Base-by-base conservation (phyloP, 2,113 vertebrate genomes). In the Setophaga coronata region DNA sequence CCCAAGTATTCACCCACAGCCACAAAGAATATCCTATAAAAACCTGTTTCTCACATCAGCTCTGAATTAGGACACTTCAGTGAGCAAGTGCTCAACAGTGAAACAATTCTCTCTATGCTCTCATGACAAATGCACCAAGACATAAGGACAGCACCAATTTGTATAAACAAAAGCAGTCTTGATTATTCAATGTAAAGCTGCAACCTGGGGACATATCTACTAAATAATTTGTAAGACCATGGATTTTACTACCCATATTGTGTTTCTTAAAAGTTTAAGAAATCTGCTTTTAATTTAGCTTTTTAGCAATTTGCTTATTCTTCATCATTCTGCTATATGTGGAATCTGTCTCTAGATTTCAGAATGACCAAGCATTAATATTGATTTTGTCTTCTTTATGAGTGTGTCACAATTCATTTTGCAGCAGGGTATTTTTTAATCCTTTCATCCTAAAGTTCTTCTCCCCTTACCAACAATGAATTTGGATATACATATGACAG, bases 321-420 rank as follows among this genome's bases (percentile, higher is more conserved):
- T 72, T 53, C 16, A 6, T 38, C 20, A 10, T 70, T 50, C 18
- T 73, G 8, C 21, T 58, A 3, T 6, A 45, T 0, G 0, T 28
- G 43, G 6, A 62, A 43, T 45, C 71, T 34, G 28, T 26, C 34
- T 56, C 19, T 43, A n/a, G 17, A 62, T 72, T 47, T 86, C 12
- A 2, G 23, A 80, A 66, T 57, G 77, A 66, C 34, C 20, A 72
- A 17, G 16, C 28, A 50, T 38, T 42, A 4, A 72, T n/a, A 61
- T 19, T 47, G 40, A 72, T 71, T 89, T 93, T 81, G 18, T 58
- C 33, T 60, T 40, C n/a, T 78, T 73, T 73, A 34, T 77, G 21
- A 50, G 4, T 10, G 4, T 64, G 54, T 42, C 80, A 86, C 57
- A 60, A 82, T 69, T 87, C 14, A 61, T 82, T 61, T 72, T 67